These are phyloP conservation scores for Xenopus borealis DNA, from an alignment of 2,113 vertebrate genomes.

Conservation along the genomic window DNA sequence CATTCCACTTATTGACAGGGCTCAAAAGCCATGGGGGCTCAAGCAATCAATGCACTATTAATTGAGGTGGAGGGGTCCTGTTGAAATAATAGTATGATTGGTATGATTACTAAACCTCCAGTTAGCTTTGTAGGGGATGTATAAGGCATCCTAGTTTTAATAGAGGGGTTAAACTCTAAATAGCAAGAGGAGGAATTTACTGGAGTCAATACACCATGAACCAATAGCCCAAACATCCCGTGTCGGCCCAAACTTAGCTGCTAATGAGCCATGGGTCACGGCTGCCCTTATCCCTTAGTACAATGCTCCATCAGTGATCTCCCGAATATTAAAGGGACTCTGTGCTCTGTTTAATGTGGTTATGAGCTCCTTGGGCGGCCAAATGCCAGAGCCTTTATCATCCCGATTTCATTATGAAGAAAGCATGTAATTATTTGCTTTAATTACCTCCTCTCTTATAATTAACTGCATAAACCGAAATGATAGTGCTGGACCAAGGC, in stretches of 20 bases:
- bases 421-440: constrained; percentile 14
- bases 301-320: not conserved
- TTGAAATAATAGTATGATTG: too few species aligned
- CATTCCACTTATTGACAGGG: too few species aligned
- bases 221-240: not conserved
- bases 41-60: too few species aligned
- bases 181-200: too few species aligned
- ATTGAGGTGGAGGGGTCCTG: too few species aligned
- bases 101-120: too few species aligned
- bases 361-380: constrained; percentile 19
- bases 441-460: constrained; percentile 23
- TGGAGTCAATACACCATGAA: too few species aligned
- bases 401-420: constrained; percentile 19
- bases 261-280: not conserved
- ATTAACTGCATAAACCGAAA: constrained; percentile 18
- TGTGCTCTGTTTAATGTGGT: constrained; percentile 11
- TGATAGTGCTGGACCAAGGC: not conserved
- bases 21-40: too few species aligned
- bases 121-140: too few species aligned
- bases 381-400: not conserved
- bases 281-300: not conserved
- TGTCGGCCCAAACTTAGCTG: not conserved
- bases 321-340: not conserved
- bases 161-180: too few species aligned
- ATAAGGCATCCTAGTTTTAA: too few species aligned